A percentile compares a stretch with the other conserved stretches of the same genome.
phyloP scores from a whole-genome alignment of 2,113 vertebrate genomes.

The Mugil cephalus region DNA sequence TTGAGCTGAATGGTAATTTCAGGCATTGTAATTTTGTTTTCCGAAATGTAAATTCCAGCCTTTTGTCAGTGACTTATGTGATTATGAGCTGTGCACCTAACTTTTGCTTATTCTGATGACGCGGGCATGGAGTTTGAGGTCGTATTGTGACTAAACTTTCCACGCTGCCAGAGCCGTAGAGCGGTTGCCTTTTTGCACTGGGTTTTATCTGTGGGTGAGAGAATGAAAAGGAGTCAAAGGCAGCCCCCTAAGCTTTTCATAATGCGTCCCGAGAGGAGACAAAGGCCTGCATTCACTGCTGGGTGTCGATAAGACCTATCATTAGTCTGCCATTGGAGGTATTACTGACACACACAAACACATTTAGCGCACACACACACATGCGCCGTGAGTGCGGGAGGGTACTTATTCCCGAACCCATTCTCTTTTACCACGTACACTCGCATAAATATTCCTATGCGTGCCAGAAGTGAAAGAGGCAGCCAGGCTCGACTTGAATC shows the following conservation, averaged over 20 bases:
- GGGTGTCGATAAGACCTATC: conserved; percentile 82
- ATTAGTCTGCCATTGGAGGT: conserved; percentile 80
- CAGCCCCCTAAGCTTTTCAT: conserved; percentile 78
- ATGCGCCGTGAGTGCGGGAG: conserved; percentile 36
- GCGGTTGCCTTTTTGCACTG: conserved; percentile 60
- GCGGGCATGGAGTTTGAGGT: conserved; percentile 4
- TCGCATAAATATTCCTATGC: conserved; percentile 57
- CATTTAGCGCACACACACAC: conserved; percentile 13
- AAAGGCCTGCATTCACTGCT: conserved; percentile 81
- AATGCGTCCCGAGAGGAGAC: conserved; percentile 77
- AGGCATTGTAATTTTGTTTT: conserved; percentile 37
- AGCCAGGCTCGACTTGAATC: conserved; percentile 63
- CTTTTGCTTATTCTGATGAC: conserved; percentile 51
- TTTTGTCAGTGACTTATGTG: conserved; percentile 62
- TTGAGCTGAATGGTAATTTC: conserved; percentile 14
- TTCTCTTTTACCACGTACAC: conserved; percentile 45
- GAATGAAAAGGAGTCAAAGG: conserved; percentile 76
- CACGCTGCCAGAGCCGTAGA: conserved; percentile 54
- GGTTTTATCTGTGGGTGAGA: conserved; percentile 72
- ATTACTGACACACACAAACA: conserved; percentile 71
- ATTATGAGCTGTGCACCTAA: conserved; percentile 39
- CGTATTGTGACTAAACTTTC: conserved; percentile 64
- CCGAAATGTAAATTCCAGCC: conserved; percentile 36
- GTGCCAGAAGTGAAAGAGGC: conserved; percentile 56
- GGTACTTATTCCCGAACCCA: conserved; percentile 56